Evolutionary conservation across 2,888 invertebrate genomes (phyloP).

Genomic region (Pelosia muscerda): DNA sequence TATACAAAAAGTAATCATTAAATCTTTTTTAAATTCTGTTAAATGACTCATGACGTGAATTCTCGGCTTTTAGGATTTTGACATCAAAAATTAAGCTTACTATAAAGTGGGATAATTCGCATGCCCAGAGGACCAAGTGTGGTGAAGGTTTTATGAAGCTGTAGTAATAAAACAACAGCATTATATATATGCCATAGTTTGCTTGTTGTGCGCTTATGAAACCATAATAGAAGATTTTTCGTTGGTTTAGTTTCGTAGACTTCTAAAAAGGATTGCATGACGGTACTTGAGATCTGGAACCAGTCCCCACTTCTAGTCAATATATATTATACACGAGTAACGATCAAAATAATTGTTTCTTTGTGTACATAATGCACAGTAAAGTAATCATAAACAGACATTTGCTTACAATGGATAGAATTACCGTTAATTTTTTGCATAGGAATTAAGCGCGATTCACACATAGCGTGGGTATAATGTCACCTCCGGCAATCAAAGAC

Average conservation of each 20-base stretch:
- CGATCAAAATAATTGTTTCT: constrained; percentile 49
- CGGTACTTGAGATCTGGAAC: constrained; percentile 56
- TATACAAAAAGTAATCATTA: constrained; percentile 58
- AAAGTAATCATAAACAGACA: neutral
- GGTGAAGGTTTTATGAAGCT: constrained; percentile 80
- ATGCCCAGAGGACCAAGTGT: constrained; percentile 72
- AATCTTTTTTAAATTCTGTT: constrained; percentile 56
- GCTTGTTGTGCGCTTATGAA: constrained; percentile 81
- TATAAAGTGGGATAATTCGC: constrained; percentile 68
- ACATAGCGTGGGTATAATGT: too few species aligned
- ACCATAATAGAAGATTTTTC: constrained; percentile 76
- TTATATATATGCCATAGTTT: constrained; percentile 75
- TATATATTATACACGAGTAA: constrained; percentile 46
- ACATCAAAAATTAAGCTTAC: constrained; percentile 37
- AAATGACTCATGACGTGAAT: constrained; percentile 45
- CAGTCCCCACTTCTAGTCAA: constrained; percentile 52
- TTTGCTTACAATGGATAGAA: neutral
- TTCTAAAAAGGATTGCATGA: constrained; percentile 71
- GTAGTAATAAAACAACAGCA: constrained; percentile 65
- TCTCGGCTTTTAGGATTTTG: constrained; percentile 52
- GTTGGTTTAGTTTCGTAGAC: constrained; percentile 74
- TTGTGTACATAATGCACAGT: neutral
- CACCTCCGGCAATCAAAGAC: too few species aligned
- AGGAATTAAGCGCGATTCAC: too few species aligned
- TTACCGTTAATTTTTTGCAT: neutral